Conservation (phyloP, 2,888 invertebrate genomes). For the Sarcophaga rosellei region DNA sequence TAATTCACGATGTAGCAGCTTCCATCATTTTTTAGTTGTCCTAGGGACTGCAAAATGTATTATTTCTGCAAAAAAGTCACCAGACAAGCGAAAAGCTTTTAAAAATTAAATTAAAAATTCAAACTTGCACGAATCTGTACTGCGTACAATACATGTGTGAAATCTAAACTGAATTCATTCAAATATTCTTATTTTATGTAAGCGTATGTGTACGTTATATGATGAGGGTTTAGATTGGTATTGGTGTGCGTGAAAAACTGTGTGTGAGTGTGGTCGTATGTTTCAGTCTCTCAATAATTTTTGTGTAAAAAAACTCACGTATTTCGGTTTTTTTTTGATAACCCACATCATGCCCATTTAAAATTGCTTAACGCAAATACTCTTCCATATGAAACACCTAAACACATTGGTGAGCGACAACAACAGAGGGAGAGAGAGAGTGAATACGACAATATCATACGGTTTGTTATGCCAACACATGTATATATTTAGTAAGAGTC, state of each 20-base stretch:
- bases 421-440: neutral
- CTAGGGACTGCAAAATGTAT: too few species aligned
- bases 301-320: conserved; percentile 57
- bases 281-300: conserved; percentile 29
- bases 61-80: too few species aligned
- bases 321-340: conserved; percentile 1
- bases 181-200: conserved; percentile 20
- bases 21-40: too few species aligned
- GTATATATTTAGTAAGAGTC: neutral
- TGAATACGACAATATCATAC: conserved; percentile 10
- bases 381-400: neutral
- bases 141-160: neutral
- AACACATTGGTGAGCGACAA: conserved; percentile 5
- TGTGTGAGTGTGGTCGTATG: neutral
- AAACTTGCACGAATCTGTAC: neutral
- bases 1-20: too few species aligned
- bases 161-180: conserved; percentile 27
- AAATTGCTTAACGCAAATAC: conserved; percentile 46
- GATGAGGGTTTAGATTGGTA: too few species aligned
- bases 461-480: conserved; percentile 2
- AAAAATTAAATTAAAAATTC: neutral
- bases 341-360: conserved; percentile 34
- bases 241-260: too few species aligned
- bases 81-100: too few species aligned
- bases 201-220: neutral